phyloP scores from a whole-genome alignment of 2,113 vertebrate species.

The Hystrix cristata region DNA sequence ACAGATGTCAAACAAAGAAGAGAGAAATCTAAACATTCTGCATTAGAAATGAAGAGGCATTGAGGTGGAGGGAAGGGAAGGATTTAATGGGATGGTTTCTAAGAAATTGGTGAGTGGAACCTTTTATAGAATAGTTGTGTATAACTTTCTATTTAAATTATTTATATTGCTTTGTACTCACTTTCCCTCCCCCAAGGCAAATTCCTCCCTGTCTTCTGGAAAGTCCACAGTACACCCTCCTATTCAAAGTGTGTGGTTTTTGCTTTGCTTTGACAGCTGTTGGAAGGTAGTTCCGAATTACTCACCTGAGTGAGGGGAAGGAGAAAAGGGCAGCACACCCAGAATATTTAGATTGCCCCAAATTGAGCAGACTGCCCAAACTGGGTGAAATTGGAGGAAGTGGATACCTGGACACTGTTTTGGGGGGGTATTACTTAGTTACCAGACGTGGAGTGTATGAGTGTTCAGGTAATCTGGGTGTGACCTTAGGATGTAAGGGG shows the following conservation, averaged over 20 bases:
- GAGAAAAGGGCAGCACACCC: neutral
- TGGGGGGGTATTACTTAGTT: neutral
- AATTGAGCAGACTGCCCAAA: neutral
- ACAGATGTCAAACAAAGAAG: neutral
- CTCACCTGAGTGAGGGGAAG: neutral
- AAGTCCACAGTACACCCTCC: neutral
- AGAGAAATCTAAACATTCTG: neutral
- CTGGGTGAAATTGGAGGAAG: neutral
- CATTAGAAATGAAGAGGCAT: neutral
- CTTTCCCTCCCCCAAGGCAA: neutral
- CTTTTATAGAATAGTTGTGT: neutral
- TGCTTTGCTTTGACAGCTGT: slow-evolving; percentile 13
- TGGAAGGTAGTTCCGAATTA: neutral
- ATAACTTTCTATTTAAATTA: slow-evolving; percentile 37
- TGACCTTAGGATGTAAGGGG: neutral
- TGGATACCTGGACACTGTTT: neutral
- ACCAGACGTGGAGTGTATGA: neutral
- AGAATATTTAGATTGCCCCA: neutral
- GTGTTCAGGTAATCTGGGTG: neutral
- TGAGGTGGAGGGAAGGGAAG: neutral
- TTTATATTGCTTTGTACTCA: neutral
- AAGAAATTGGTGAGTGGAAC: neutral
- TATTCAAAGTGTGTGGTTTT: neutral
- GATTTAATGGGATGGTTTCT: neutral
- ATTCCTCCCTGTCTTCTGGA: neutral